Base-by-base conservation (phyloP, 2,888 invertebrate species). In the Heliconius aoede region DNA sequence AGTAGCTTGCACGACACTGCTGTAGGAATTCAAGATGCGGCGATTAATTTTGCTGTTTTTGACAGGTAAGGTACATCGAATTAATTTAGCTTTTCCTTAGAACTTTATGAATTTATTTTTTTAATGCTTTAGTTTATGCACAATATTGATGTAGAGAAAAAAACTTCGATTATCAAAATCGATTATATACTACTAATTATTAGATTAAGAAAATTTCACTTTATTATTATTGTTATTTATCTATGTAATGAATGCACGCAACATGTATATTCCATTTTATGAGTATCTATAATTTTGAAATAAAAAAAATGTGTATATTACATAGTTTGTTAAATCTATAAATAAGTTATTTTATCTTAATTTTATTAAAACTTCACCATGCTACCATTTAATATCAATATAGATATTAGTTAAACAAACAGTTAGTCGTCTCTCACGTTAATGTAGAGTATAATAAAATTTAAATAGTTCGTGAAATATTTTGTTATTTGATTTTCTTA, bases 1-100 rank as follows among this genome's bases (percentile, higher is more conserved):
- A 86, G 88, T 86, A 83, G 79, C 79, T 83, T 85, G 83, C 79
- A 83, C 74, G 74, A 73, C 83, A 84, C 82, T 83, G 81, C 80
- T 80, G 80, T 84, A 86, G 83, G 83, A 86, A 84, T 84, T 81
- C 89, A 88, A 86, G 85, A 94, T 94, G 94, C 90, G 90, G 89
- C 88, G 88, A 80, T 84, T 92, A 83, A 85, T 91, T 82, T 82
- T 94, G 82, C 87, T 94, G 84, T 85, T 93, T 81, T 81, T 93
- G 82, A 90, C 93, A 93, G 94, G 94, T 94, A 91, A 90, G 86
- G 79, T 24, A 7, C 21, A n/a, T 76, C 26, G 9, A 24, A 73
- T 60, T 62, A 51, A 40, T 72, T 21, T 9, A 21, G 24, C 26
- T 58, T 58, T 24, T 11, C 4, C 13, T 24, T 13, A 26, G 24